phyloP scores from a whole-genome alignment of 2,113 vertebrate genomes.

The Suncus etruscus region DNA sequence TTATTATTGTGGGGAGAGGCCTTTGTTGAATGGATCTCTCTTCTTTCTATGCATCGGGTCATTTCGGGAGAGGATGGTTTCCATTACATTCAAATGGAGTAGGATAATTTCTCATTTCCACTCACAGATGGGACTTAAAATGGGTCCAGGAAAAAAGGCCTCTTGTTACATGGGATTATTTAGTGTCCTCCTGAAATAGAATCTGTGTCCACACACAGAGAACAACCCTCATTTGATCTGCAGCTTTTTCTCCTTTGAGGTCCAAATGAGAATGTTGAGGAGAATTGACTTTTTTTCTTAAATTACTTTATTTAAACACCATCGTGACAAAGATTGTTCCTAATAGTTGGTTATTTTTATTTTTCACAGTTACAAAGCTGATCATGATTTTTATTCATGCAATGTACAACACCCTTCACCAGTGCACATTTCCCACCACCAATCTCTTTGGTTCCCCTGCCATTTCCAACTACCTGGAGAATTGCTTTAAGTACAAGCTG shows the following conservation, averaged over 20 bases:
- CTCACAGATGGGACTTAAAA: neutral
- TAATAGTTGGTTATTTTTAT: too few relatives aligned
- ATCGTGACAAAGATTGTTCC: too few relatives aligned
- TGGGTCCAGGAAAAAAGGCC: neutral
- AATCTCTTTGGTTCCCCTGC: too few relatives aligned
- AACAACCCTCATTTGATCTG: neutral
- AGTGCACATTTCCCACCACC: too few relatives aligned
- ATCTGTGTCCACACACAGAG: neutral
- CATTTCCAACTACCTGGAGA: neutral
- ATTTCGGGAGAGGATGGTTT: neutral
- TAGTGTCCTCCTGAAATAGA: neutral
- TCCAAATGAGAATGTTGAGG: neutral
- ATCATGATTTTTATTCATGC: too few relatives aligned
- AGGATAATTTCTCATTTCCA: neutral
- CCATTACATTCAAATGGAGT: neutral
- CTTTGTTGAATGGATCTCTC: conserved; percentile 6
- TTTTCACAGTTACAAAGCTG: too few relatives aligned
- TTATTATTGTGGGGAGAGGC: neutral
- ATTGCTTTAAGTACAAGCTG: neutral
- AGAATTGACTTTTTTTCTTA: too few relatives aligned
- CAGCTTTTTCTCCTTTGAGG: neutral
- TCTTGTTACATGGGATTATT: conserved; percentile 23
- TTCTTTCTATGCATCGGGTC: neutral
- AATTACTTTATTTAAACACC: too few relatives aligned
- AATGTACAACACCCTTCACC: too few relatives aligned